These are phyloP conservation scores for Venustaconcha ellipsiformis DNA, from an alignment of 1,140 invertebrate genomes.

Conservation along the genomic window DNA sequence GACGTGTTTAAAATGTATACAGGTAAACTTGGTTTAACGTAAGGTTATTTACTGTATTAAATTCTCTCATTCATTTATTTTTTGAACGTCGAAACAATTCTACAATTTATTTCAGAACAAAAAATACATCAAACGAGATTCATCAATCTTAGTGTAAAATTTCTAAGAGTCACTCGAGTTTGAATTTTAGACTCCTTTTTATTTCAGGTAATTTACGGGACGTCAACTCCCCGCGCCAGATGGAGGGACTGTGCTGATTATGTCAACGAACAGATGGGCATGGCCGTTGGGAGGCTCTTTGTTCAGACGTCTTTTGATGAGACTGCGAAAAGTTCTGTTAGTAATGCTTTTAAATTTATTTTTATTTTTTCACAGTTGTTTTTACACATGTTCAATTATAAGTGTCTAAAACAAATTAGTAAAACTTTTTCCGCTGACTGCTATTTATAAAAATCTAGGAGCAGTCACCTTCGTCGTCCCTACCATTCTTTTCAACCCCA, in stretches of 20 bases:
- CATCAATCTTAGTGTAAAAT: not conserved
- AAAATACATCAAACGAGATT: not conserved
- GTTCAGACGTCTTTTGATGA: conserved; percentile 18
- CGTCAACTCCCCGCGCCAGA: conserved; percentile 1
- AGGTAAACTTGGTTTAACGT: too few species aligned
- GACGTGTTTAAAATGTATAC: too few species aligned
- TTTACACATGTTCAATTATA: not conserved
- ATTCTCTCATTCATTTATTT: too few species aligned
- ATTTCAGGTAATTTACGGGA: conserved; percentile 9
- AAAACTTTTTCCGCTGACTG: not conserved
- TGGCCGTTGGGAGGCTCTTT: conserved; percentile 24
- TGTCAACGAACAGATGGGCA: conserved; percentile 1
- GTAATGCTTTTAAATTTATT: not conserved
- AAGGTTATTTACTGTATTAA: too few species aligned
- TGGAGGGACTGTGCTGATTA: conserved; percentile 12
- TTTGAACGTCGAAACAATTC: too few species aligned
- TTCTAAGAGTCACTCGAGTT: too few species aligned
- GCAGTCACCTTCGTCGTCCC: not conserved
- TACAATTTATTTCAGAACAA: too few species aligned
- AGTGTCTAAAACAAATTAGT: not conserved
- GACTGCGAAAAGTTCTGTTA: conserved; percentile 7
- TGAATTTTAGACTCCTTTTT: not conserved
- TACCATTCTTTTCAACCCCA: not conserved
- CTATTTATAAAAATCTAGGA: not conserved
- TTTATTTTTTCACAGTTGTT: not conserved